phyloP scores from a whole-genome alignment of 1,140 invertebrate species.

The Kradibia gibbosae region DNA sequence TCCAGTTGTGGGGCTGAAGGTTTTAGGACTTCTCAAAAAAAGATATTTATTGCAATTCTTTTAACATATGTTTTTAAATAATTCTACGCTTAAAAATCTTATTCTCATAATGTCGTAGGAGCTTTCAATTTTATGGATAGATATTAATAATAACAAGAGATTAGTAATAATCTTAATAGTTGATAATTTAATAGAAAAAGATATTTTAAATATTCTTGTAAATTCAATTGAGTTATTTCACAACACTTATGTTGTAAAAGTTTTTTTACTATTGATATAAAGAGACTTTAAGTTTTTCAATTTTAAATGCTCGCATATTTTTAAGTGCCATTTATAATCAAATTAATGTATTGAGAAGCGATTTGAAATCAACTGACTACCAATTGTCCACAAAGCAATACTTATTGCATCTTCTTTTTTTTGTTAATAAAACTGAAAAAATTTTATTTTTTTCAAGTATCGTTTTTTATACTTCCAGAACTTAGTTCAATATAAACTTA shows the following conservation, averaged over 20 bases:
- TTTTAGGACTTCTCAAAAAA: conserved; percentile 16
- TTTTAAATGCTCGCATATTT: background rate
- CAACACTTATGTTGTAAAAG: background rate
- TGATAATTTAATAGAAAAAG: conserved; percentile 39
- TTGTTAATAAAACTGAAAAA: conserved; percentile 10
- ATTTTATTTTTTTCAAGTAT: background rate
- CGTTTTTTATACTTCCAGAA: background rate
- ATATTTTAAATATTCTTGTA: conserved; percentile 2
- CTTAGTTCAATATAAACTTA: background rate
- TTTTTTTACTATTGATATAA: background rate
- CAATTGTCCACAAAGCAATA: conserved; percentile 44
- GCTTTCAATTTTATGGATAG: conserved; percentile 29
- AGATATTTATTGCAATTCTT: conserved; percentile 14
- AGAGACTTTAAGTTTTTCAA: background rate
- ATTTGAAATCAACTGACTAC: conserved; percentile 21
- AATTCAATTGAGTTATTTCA: conserved; percentile 14
- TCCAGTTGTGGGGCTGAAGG: background rate
- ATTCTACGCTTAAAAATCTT: conserved; percentile 27
- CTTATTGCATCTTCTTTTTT: conserved; percentile 51
- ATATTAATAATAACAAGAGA: conserved; percentile 46
- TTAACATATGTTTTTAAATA: background rate
- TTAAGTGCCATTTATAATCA: conserved; percentile 20
- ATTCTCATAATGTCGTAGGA: conserved; percentile 21
- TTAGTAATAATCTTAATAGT: conserved; percentile 35
- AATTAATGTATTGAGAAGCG: conserved; percentile 1